Conservation (phyloP, 2,113 vertebrate species). For the Arvicanthis niloticus region DNA sequence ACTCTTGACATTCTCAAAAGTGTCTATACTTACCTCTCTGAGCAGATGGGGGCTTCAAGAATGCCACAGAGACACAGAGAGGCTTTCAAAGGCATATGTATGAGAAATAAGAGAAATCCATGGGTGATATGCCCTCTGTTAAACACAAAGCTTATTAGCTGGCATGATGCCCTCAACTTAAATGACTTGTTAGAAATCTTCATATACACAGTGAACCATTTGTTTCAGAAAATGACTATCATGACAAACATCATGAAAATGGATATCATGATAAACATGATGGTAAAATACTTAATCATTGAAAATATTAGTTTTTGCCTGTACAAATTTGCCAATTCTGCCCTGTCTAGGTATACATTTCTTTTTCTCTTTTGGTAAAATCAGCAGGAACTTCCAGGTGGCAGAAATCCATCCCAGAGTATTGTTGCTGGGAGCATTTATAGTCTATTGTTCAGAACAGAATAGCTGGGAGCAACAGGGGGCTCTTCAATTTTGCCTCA, state of each 20-base stretch:
- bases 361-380: constrained; percentile 3
- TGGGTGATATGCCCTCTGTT: background rate
- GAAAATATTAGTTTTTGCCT: background rate
- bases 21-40: background rate
- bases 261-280: background rate
- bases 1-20: background rate
- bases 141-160: background rate
- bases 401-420: constrained; percentile 61
- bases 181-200: background rate
- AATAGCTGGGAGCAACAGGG: constrained; percentile 67
- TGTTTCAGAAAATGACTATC: constrained; percentile 19
- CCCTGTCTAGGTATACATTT: constrained; percentile 40
- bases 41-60: background rate
- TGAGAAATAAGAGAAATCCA: constrained; percentile 5
- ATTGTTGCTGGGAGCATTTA: constrained; percentile 76
- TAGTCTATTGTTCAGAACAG: constrained; percentile 79
- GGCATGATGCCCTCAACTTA: background rate
- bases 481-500: constrained; percentile 64
- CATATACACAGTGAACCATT: background rate
- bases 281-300: constrained; percentile 37
- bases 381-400: constrained; percentile 71
- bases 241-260: background rate
- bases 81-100: background rate
- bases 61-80: background rate
- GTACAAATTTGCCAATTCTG: constrained; percentile 58